Evolutionary conservation across 1,140 invertebrate genomes (phyloP).

Genomic region (Bombus sibiricus): DNA sequence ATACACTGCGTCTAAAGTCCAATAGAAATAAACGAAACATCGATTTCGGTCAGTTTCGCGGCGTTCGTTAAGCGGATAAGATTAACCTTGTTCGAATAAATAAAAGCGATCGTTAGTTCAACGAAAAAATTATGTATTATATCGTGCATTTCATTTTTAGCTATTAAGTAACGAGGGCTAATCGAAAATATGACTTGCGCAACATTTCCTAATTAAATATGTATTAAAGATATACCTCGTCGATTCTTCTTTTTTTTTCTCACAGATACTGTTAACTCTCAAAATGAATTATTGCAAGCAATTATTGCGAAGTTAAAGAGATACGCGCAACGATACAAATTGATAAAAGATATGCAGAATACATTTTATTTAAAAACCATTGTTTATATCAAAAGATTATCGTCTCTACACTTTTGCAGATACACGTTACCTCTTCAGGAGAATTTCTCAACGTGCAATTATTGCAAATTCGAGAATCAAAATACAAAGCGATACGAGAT

Average conservation of each 20-base stretch:
- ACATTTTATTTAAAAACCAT: rapidly evolving
- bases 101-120: no score
- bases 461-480: neutral
- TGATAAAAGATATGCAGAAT: neutral
- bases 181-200: neutral
- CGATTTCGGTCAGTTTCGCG: neutral
- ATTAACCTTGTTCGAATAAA: neutral
- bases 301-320: neutral
- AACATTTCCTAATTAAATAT: neutral
- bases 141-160: neutral
- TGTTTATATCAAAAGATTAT: neutral
- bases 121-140: neutral
- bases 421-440: rapidly evolving
- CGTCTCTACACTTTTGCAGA: rapidly evolving
- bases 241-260: neutral
- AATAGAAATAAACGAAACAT: neutral
- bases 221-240: neutral
- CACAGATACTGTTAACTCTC: neutral
- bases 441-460: neutral
- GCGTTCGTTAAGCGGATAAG: neutral
- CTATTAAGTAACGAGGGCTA: no score
- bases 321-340: no score
- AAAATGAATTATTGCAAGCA: neutral
- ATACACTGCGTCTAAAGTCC: neutral
- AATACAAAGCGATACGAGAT: neutral